A percentile compares a stretch with the other conserved stretches of the same genome.
Evolutionary conservation across 2,888 invertebrate species (phyloP).

Genomic region (Abrostola triplasia): DNA sequence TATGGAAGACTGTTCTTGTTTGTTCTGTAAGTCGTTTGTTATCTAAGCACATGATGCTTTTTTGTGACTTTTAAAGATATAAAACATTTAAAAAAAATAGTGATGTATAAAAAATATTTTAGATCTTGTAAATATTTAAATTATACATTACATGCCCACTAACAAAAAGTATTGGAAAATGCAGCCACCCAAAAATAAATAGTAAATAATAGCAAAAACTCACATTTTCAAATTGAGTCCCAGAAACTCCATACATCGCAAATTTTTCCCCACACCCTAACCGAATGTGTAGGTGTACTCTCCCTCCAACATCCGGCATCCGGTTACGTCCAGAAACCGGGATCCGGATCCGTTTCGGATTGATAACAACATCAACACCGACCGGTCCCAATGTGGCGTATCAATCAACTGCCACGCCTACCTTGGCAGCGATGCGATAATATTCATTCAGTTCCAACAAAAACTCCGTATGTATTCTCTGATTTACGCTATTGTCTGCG

Average conservation of each 20-base stretch:
- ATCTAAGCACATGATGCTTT: not conserved
- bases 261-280: conserved; percentile 20
- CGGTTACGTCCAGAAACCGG: conserved; percentile 42
- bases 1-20: not conserved
- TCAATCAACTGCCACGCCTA: conserved; percentile 64
- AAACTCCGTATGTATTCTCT: conserved; percentile 28
- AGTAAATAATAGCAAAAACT: not conserved
- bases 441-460: conserved; percentile 41
- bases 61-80: conserved; percentile 2
- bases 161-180: not conserved
- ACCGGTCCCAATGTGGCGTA: conserved; percentile 44
- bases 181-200: conserved; percentile 5
- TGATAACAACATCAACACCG: conserved; percentile 58
- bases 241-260: not conserved
- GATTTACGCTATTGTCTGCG: conserved; percentile 22
- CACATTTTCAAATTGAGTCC: not conserved
- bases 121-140: too few relatives aligned
- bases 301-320: conserved; percentile 32
- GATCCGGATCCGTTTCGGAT: conserved; percentile 46
- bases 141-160: too few relatives aligned
- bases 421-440: conserved; percentile 55
- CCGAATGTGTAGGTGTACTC: not conserved
- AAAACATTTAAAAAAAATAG: conserved; percentile 5
- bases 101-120: too few relatives aligned
- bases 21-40: not conserved